Percentiles rank a stretch among this genome's conserved stretches.
phyloP scores from a whole-genome alignment of 2,797 vertebrate species.

The Garrulus glandarius region DNA sequence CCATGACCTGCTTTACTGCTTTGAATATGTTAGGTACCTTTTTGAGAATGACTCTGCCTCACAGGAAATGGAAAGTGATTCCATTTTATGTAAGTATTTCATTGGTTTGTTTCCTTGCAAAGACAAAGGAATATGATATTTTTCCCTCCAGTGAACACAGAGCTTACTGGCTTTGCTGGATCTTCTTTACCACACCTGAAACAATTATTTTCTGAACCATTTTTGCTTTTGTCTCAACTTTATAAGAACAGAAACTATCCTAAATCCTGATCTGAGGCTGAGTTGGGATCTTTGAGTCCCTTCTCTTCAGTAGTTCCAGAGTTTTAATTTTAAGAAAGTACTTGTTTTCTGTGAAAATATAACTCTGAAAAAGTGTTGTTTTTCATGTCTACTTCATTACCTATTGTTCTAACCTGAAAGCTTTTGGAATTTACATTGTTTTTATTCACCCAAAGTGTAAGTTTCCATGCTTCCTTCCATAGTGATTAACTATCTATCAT shows the following conservation, averaged over 20 bases:
- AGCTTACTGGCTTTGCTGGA: not conserved
- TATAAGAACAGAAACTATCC: not conserved
- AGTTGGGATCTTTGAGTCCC: not conserved
- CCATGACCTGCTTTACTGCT: not conserved
- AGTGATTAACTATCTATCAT: not conserved
- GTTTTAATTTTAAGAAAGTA: not conserved
- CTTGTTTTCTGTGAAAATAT: not conserved
- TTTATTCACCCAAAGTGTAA: not conserved
- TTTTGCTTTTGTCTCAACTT: not conserved
- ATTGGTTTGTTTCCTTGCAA: not conserved
- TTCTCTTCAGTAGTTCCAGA: not conserved
- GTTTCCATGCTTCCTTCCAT: not conserved
- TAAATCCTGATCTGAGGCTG: not conserved
- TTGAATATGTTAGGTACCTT: not conserved
- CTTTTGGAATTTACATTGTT: fast-evolving
- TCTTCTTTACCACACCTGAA: not conserved
- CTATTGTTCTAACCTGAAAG: not conserved
- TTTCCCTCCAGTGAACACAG: not conserved
- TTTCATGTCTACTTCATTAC: not conserved
- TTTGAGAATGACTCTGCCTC: not conserved
- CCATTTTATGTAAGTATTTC: not conserved
- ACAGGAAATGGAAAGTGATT: not conserved
- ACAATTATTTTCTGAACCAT: not conserved
- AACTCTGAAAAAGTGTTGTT: fast-evolving
- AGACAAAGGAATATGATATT: not conserved